Conservation (phyloP, 2,888 invertebrate species). For the Plebejus anna region DNA sequence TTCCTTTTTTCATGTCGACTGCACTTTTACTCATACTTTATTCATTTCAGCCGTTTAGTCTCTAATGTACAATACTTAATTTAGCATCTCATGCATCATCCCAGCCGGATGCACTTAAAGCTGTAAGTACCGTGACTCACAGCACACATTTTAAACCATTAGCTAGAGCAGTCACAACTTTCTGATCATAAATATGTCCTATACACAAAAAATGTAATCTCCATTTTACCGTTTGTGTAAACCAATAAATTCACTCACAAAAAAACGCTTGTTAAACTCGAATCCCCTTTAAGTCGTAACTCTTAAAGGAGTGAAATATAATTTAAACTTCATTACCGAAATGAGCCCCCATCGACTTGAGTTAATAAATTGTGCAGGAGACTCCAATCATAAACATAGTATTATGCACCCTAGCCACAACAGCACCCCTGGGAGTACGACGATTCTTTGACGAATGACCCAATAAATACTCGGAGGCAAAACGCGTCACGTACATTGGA, state of each 20-base stretch:
- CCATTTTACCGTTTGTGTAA: conserved; percentile 7
- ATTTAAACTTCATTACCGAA: conserved; percentile 30
- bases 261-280: neutral
- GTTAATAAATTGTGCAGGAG: conserved; percentile 65
- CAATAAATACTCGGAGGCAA: conserved; percentile 77
- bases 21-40: neutral
- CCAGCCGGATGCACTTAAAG: conserved; percentile 17
- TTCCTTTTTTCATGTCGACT: neutral
- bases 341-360: conserved; percentile 39
- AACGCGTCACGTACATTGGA: conserved; percentile 76
- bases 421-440: conserved; percentile 57
- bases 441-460: conserved; percentile 73
- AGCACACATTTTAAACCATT: conserved; percentile 17
- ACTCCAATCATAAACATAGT: conserved; percentile 65
- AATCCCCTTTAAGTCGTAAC: conserved; percentile 1
- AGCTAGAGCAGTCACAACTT: conserved; percentile 12
- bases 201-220: neutral
- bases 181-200: conserved; percentile 8
- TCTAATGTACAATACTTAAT: conserved; percentile 2
- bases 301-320: conserved; percentile 27
- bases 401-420: conserved; percentile 77
- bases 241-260: conserved; percentile 14
- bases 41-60: neutral
- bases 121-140: conserved; percentile 17
- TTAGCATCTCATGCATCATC: conserved; percentile 17